phyloP scores from a whole-genome alignment of 2,797 vertebrate species.

The Pantherophis alleghaniensis region DNA sequence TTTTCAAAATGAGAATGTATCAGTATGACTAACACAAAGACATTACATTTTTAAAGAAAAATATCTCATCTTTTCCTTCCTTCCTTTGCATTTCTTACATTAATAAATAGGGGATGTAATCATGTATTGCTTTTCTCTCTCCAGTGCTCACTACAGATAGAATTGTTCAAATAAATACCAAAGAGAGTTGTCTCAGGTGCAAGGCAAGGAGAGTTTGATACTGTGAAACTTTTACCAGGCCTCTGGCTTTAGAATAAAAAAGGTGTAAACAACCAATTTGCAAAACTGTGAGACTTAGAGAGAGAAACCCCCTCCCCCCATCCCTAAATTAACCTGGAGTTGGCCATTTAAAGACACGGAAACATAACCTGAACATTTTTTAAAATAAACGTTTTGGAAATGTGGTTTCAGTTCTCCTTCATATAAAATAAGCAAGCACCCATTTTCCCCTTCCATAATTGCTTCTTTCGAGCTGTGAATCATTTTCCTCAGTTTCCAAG shows the following conservation, averaged over 20 bases:
- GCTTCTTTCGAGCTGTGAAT: not conserved
- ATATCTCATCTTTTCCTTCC: not conserved
- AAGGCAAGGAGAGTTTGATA: not conserved
- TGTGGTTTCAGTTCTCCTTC: not conserved
- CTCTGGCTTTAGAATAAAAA: not conserved
- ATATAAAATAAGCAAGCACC: not conserved
- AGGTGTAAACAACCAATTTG: not conserved
- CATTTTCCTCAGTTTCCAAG: not conserved
- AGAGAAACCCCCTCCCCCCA: not conserved
- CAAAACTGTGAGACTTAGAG: not conserved
- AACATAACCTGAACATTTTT: not conserved
- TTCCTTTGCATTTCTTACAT: not conserved
- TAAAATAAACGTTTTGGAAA: not conserved
- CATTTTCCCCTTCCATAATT: not conserved
- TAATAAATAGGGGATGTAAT: not conserved
- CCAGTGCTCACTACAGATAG: not conserved
- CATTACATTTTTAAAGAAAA: not conserved
- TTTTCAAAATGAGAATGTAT: not conserved
- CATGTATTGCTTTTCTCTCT: not conserved
- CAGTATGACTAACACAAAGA: not conserved
- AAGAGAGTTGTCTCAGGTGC: not conserved
- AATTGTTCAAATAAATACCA: not conserved
- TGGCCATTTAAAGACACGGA: not conserved
- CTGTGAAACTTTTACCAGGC: not conserved
- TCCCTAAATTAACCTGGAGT: not conserved